Base-by-base conservation (phyloP, 2,797 vertebrate genomes). In the Sebastes flavidus region DNA sequence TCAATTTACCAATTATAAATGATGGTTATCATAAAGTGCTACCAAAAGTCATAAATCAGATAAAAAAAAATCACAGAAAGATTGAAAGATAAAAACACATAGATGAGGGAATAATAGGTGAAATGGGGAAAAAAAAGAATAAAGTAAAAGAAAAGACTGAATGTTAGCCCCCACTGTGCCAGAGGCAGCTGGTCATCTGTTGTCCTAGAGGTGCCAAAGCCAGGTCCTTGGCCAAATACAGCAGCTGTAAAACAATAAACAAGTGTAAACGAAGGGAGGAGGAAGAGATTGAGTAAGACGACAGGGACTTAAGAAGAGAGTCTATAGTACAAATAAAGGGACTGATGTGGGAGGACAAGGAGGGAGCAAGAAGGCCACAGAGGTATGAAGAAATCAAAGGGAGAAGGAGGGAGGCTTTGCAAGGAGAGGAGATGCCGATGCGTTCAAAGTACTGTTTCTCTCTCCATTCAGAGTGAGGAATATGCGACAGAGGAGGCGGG, bases 201-300 rank as follows among this genome's bases (percentile, higher is more conserved):
- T 67, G 76, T 77, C 82, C 85, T 34, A 52, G 63, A 87, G 85
- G 87, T 83, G 91, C 81, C 75, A 75, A 78, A 87, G 70, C 58
- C 61, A 58, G 24, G 24, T 14, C 34, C 54, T 16, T 13, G 30
- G 72, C 76, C 84, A 88, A 89, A 89, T 81, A 62, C 76, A 86
- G 78, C 83, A 46, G 84, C 87, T 70, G 82, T 90, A 88, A 91
- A 91, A 82, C 84, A 80, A 90, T 90, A 86, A 92, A 91, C 73
- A 72, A 70, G 70, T 46, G 77, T 82, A 18, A 77, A 76, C 34
- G 25, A 54, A 25, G 10, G 22, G 18, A 14, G 32, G 61, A 36
- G 22, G 36, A n/a, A 24, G 42, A 68, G 27, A n/a, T 3, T 13
- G 72, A 55, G 25, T 1, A 34, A 70, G 59, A 66, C 30, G 68